These are phyloP conservation scores for Lasius fuliginosus DNA, from an alignment of 2,888 invertebrate genomes.

Conservation along the genomic window DNA sequence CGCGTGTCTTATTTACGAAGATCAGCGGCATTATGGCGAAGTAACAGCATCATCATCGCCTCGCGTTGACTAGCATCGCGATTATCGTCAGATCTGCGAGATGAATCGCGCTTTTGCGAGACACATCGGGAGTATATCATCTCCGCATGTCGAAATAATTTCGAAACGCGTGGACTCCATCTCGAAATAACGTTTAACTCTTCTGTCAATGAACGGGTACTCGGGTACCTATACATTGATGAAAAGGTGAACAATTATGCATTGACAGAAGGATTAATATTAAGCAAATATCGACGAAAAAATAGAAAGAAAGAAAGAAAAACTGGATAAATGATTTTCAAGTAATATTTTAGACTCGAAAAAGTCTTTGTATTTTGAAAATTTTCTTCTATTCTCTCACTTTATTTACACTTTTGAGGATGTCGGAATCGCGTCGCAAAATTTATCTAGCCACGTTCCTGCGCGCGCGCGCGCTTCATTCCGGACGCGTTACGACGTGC, in stretches of 20 bases:
- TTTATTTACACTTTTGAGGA: neutral
- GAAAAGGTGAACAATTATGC: no score
- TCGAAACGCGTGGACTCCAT: neutral
- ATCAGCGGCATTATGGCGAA: neutral
- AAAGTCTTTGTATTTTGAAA: neutral
- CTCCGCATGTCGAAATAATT: neutral
- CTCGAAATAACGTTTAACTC: no score
- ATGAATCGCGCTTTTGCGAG: slow-evolving; percentile 3
- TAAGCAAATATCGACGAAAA: neutral
- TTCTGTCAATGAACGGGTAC: neutral
- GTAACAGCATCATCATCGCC: neutral
- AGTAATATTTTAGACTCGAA: neutral
- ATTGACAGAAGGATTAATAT: no score
- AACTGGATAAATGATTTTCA: neutral
- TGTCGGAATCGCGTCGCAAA: neutral
- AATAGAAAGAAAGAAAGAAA: neutral
- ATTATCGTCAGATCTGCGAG: neutral
- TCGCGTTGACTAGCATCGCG: neutral
- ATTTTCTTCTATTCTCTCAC: neutral
- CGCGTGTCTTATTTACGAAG: neutral
- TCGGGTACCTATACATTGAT: no score
- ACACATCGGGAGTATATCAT: neutral
- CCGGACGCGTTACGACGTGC: neutral
- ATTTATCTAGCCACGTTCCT: slow-evolving; percentile 9
- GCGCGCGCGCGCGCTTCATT: neutral